phyloP scores from a whole-genome alignment of 1,140 invertebrate species.

The Macrobrachium nipponense region DNA sequence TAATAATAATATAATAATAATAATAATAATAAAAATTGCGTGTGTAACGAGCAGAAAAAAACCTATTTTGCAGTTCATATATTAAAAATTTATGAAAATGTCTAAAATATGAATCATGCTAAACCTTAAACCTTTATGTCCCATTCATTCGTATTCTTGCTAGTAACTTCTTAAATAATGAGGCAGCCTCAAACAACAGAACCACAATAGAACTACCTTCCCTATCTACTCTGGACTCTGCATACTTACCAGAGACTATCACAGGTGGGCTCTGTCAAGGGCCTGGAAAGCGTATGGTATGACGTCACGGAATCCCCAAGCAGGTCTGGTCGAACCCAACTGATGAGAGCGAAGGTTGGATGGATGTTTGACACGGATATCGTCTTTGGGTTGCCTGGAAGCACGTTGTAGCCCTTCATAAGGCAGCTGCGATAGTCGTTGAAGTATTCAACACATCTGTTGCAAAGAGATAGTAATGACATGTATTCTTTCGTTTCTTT shows the following conservation, averaged over 20 bases:
- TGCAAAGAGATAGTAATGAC: slow-evolving; percentile 31
- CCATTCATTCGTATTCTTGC: too few species aligned
- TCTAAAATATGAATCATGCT: too few species aligned
- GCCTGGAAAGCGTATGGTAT: slow-evolving; percentile 78
- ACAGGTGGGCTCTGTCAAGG: slow-evolving; percentile 66
- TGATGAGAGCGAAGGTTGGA: slow-evolving; percentile 80
- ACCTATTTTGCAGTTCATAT: too few species aligned
- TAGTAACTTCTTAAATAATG: too few species aligned
- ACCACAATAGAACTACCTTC: too few species aligned
- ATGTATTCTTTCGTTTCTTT: not conserved
- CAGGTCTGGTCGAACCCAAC: slow-evolving; percentile 80
- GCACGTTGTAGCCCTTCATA: slow-evolving; percentile 84
- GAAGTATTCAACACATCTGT: slow-evolving; percentile 84
- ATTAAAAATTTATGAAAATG: too few species aligned
- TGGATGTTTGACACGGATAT: slow-evolving; percentile 80
- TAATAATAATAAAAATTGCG: too few species aligned
- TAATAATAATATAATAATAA: too few species aligned
- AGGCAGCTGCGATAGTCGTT: slow-evolving; percentile 82
- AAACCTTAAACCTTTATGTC: too few species aligned
- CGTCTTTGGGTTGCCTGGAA: slow-evolving; percentile 78
- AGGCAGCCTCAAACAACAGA: too few species aligned
- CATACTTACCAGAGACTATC: not conserved
- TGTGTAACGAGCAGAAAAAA: too few species aligned
- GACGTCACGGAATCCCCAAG: slow-evolving; percentile 76
- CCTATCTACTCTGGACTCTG: too few species aligned